Evolutionary conservation across 1,140 invertebrate species (phyloP).

Genomic region (Brachionus angularis): DNA sequence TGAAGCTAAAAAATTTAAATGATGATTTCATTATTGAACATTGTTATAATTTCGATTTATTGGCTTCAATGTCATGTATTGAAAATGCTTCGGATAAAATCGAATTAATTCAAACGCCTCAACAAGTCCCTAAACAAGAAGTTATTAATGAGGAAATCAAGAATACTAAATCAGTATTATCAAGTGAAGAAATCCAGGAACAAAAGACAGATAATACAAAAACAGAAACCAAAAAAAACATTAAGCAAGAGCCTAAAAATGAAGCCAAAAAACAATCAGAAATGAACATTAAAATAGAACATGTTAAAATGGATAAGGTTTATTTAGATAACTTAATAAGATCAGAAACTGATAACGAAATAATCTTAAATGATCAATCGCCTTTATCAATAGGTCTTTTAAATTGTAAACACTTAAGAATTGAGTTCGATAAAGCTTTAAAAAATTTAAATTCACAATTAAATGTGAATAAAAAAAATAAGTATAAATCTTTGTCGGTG

Average conservation of each 20-base stretch:
- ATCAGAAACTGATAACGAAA: constrained; percentile 32
- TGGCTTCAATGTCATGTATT: neutral
- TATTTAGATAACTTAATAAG: constrained; percentile 6
- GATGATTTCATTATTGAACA: constrained; percentile 1
- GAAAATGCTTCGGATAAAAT: neutral
- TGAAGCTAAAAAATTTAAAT: neutral
- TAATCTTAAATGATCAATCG: constrained; percentile 1
- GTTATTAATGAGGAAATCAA: too few species aligned
- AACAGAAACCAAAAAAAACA: too few species aligned
- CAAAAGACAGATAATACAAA: too few species aligned
- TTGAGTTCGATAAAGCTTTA: neutral
- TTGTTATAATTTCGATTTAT: neutral
- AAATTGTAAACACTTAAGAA: neutral
- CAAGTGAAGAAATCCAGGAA: too few species aligned
- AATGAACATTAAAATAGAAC: neutral
- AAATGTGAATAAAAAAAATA: constrained; percentile 24
- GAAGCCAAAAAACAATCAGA: neutral
- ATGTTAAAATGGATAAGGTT: constrained; percentile 2
- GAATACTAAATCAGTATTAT: too few species aligned
- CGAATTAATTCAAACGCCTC: too few species aligned
- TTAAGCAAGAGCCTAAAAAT: neutral
- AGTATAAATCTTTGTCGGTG: neutral
- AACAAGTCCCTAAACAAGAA: too few species aligned
- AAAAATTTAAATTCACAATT: neutral
- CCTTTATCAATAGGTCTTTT: constrained; percentile 25